phyloP scores from a whole-genome alignment of 1,140 invertebrate species.

The Eumeta japonica region DNA sequence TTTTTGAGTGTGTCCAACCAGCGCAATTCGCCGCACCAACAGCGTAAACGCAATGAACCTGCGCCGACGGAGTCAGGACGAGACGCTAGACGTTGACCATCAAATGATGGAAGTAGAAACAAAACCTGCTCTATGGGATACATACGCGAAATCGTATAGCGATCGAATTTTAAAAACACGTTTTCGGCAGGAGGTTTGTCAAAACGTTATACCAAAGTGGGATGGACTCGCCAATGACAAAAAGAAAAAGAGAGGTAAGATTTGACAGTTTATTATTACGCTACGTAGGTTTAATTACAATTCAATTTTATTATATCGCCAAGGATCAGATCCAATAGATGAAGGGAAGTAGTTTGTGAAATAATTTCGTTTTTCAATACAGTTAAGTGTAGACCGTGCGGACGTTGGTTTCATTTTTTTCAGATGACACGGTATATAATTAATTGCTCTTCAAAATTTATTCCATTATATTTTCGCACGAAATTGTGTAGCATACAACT shows the following conservation, averaged over 20 bases:
- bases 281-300: too few species aligned
- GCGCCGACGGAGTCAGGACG: slow-evolving; percentile 1
- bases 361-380: not conserved
- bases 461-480: too few species aligned
- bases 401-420: too few species aligned
- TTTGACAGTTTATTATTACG: not conserved
- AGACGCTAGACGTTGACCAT: slow-evolving; percentile 1
- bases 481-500: too few species aligned
- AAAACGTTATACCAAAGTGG: slow-evolving; percentile 2
- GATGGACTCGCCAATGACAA: not conserved
- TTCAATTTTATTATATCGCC: not conserved
- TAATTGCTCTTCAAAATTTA: too few species aligned
- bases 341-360: slow-evolving; percentile 1
- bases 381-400: not conserved
- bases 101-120: not conserved
- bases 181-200: slow-evolving; percentile 1
- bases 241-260: slow-evolving; percentile 1
- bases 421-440: too few species aligned
- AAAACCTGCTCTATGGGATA: not conserved
- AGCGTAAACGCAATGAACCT: too few species aligned
- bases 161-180: not conserved
- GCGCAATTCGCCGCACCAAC: too few species aligned
- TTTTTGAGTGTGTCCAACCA: too few species aligned
- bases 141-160: slow-evolving; percentile 1
- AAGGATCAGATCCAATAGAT: not conserved